Base-by-base conservation (phyloP, 2,888 invertebrate species). In the Andrena dorsata region DNA sequence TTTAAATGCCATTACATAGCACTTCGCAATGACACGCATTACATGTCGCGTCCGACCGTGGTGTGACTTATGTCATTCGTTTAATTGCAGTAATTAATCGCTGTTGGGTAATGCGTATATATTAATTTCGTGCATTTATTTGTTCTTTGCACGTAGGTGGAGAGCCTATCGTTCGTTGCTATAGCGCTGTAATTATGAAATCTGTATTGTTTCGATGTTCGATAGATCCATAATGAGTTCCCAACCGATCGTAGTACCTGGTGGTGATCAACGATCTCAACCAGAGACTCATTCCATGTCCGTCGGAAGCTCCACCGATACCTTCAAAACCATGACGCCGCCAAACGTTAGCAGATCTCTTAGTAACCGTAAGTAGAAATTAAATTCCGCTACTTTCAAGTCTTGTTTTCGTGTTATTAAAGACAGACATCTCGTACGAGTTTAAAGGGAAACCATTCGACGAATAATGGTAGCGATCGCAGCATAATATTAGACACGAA, bases 201-300 rank as follows among this genome's bases (percentile, higher is more conserved):
- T 16, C 20, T 10, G 0, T 51, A 56, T 49, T 30, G 20, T 28
- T 58, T 58, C 13, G 32, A 32, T 56, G 8, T 61, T 47, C 23
- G 2, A 28, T 47, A 88, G 84, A 76, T 78, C 74, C 28, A 70
- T 65, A 64, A 93, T 94, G 94, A 93, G 91, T 83, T 92, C 93
- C 4, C 93, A 92, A 85, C 92, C 94, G n/a, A 94, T 93, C 74
- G 92, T 91, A 87, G 93, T 93, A 56, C 94, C 94, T 16, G 91
- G 91, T 56, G 92, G 90, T 35, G 92, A 92, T 53, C 91, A 91
- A 16, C 90, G 89, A 30, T 83, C 88, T 13, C 89, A 89, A 61
- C 79, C 90, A 4, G 93, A 93, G 66, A 83, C 85, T 69, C 92
- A 92, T 80, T 91, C 92, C 13, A 82, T 89, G 56, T 90, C 93